These are phyloP conservation scores for Stegodyphus dumicola DNA, from an alignment of 1,140 invertebrate genomes.

Conservation along the genomic window DNA sequence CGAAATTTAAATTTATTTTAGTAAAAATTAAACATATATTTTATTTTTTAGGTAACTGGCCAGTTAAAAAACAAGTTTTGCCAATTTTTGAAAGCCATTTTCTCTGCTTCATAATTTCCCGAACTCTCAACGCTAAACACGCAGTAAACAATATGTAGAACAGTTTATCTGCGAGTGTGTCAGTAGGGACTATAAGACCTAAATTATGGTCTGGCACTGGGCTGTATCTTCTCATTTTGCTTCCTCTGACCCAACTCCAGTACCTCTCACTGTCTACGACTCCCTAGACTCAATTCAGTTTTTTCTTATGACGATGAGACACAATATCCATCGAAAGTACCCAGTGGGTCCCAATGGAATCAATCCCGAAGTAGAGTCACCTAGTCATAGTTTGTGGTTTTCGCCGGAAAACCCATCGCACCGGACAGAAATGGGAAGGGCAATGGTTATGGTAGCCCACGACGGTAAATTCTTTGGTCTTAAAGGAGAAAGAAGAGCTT, in stretches of 20 bases:
- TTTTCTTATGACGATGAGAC: slow-evolving; percentile 43
- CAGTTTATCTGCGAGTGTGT: no score
- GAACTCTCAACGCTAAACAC: no score
- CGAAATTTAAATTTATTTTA: no score
- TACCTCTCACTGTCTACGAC: slow-evolving; percentile 24
- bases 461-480: slow-evolving; percentile 25
- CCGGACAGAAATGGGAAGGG: slow-evolving; percentile 32
- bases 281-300: slow-evolving; percentile 29
- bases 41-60: no score
- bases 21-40: no score
- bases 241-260: slow-evolving; percentile 7
- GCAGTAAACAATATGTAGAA: no score
- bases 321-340: slow-evolving; percentile 37
- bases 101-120: no score
- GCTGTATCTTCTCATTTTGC: slow-evolving; percentile 39
- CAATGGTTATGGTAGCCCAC: slow-evolving; percentile 26
- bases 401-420: not conserved
- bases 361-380: no score
- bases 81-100: no score
- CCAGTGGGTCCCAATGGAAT: not conserved
- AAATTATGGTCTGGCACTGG: not conserved
- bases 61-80: no score
- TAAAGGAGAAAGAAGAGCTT: slow-evolving; percentile 21
- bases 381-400: not conserved
- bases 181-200: no score